Evolutionary conservation across 2,113 vertebrate genomes (phyloP), one percentile per base, ranked within the genome.

Genomic region (Rattus rattus): DNA sequence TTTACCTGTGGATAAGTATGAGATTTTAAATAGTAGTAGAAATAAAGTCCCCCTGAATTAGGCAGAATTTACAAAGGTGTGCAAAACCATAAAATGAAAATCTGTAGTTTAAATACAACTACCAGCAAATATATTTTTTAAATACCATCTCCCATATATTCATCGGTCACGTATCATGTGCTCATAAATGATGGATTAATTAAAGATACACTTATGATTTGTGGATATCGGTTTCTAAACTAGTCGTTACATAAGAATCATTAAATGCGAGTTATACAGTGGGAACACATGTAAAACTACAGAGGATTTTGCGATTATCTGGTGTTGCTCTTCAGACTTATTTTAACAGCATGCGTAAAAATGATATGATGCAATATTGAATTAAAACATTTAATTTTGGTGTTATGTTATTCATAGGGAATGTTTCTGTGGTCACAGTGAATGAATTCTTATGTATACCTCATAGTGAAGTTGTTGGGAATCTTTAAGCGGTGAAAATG

Each of bases 201-300:
- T 85, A 67, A 92, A 81, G 56, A 90, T 77, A 8, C 10, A 75
- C 76, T 94, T 86, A 39, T 75, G 86, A 91, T 94, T 69, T 84
- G 22, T 11, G 3, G 13, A 28, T 95, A 39, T 61, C 65, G 83
- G 43, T 96, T 91, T 79, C 54, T 20, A 76, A 94, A 1, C 65
- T 75, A 39, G 7, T 75, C 72, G 70, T 72, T 92, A 70, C 16
- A 61, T 49, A 54, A 95, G 79, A 94, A 91, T 81, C 36, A 13
- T 63, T 80, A 70, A 87, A 87, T 97, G 63, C 83, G 33, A 17
- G 19, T 19, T 56, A 28, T 1, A 39, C 63, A 2, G 90, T 97
- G 83, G 69, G 97, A 96, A 56, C 26, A 90, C 72, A 97, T 97
- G 3, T 36, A 88, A 65, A 81, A 80, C n/a, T 95, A 47, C 11